Base-by-base conservation (phyloP, 1,140 invertebrate species). In the Ruditapes philippinarum region DNA sequence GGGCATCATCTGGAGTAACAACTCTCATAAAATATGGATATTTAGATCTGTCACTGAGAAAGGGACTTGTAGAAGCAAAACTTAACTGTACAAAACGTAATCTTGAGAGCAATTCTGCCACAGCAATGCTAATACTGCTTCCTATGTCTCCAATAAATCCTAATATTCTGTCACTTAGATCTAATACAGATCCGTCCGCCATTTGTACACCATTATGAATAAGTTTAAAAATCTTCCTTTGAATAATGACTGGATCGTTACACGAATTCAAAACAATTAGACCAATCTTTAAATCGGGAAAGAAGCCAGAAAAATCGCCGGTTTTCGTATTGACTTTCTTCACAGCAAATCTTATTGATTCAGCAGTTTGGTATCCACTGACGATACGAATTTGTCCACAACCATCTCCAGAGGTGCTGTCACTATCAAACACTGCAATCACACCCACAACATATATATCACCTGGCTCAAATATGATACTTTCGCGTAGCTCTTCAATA, bases 1-100 rank as follows among this genome's bases (percentile, higher is more conserved):
- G 98, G 95, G 97, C 97, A 92, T 97, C 97, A 96, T 98, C 98
- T 0, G 97, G 97, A n/a, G 98, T 97, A n/a, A 98, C 97, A 0
- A 98, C 97, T 5, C 98, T 96, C 88, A 98, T 95, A 96, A 98
- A 98, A 91, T 97, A 97, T 65, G 97, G 97, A 95, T 97, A 98
- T 90, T 97, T 96, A 85, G 96, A 96, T 94, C 97, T 97, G 94
- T 98, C 97, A 81, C 97, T 97, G 49, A 98, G 96, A 94, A 97
- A 97, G 73, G 96, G 96, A 19, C 97, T 97, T 2, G 98, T 98
- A 2, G 97, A 97, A 0, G 97, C 97, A 95, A 98, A 98, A 36
- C 97, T 97, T 91, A 98, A 97, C 95, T 98, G 97, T 0, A 76
- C 51, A 49, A 65, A 82, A 11, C 45, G 19, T 14, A 92, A 17